Evolutionary conservation across 2,113 vertebrate species (phyloP).

Genomic region (Mus spicilegus): DNA sequence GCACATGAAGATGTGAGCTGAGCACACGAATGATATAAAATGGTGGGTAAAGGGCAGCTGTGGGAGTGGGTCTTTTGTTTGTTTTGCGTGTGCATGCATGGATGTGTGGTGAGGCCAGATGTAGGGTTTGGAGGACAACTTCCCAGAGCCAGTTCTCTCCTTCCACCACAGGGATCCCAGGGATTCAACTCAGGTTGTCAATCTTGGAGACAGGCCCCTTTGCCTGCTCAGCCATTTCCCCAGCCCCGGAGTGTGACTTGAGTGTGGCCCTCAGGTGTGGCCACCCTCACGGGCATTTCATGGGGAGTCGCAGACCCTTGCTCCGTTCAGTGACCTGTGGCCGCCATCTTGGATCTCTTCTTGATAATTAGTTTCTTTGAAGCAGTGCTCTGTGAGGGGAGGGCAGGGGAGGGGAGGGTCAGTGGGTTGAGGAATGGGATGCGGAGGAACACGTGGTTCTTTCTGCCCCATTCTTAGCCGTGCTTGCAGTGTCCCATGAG

Average conservation of each 20-base stretch:
- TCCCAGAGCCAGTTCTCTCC: not conserved
- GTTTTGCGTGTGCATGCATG: not conserved
- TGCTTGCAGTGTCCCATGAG: not conserved
- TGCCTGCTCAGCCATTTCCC: not conserved
- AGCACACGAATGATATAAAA: not conserved
- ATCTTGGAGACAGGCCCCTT: not conserved
- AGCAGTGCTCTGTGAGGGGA: not conserved
- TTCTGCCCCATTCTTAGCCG: not conserved
- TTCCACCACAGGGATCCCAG: not conserved
- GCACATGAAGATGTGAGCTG: not conserved
- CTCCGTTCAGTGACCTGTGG: not conserved
- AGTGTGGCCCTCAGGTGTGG: not conserved
- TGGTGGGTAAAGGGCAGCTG: not conserved
- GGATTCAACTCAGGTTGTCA: not conserved
- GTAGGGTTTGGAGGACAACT: not conserved
- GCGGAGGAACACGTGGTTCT: not conserved
- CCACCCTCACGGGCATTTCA: not conserved
- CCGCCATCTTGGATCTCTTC: not conserved
- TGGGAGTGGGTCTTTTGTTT: not conserved
- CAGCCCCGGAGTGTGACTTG: no score
- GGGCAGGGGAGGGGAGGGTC: not conserved
- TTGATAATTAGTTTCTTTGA: not conserved
- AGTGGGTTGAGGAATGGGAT: fast-evolving
- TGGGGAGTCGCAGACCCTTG: not conserved
- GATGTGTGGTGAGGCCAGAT: not conserved